A percentile compares a stretch with the other conserved stretches of the same genome.
Conservation (phyloP, 1,140 invertebrate species). For the Goniozus legneri region DNA sequence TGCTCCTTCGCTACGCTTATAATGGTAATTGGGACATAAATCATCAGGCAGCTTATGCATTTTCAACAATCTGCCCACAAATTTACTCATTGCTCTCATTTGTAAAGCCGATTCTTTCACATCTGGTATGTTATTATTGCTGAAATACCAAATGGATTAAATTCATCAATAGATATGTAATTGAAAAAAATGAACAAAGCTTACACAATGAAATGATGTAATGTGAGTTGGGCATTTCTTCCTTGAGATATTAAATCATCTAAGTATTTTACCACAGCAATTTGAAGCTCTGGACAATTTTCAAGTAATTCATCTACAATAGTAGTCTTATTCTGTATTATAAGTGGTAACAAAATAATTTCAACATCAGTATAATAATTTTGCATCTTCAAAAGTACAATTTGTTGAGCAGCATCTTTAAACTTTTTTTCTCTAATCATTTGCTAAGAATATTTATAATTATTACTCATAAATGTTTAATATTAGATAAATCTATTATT, state of each 20-base stretch:
- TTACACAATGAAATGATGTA: slow-evolving; percentile 50
- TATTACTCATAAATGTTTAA: slow-evolving; percentile 1
- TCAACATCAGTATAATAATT: slow-evolving; percentile 60
- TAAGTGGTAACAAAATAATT: slow-evolving; percentile 66
- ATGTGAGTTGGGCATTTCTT: slow-evolving; percentile 38
- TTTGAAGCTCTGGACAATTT: slow-evolving; percentile 59
- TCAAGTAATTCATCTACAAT: slow-evolving; percentile 66
- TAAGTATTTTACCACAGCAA: slow-evolving; percentile 59
- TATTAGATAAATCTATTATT: neutral
- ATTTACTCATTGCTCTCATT: slow-evolving; percentile 60
- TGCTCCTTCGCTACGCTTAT: slow-evolving; percentile 62
- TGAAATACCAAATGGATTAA: slow-evolving; percentile 46
- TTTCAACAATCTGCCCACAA: slow-evolving; percentile 60
- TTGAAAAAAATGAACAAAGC: slow-evolving; percentile 4
- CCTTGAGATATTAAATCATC: slow-evolving; percentile 58
- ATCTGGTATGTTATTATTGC: slow-evolving; percentile 58
- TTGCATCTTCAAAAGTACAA: slow-evolving; percentile 62
- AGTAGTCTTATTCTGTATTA: slow-evolving; percentile 70
- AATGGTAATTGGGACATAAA: slow-evolving; percentile 61
- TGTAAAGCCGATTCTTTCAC: slow-evolving; percentile 59
- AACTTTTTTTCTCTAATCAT: slow-evolving; percentile 57
- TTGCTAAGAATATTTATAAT: slow-evolving; percentile 31
- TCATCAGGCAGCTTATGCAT: slow-evolving; percentile 61
- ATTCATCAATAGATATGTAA: slow-evolving; percentile 10
- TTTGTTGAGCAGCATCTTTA: slow-evolving; percentile 66